These are phyloP conservation scores for Drosophila ambigua DNA, from an alignment of 1,140 invertebrate genomes.

Conservation along the genomic window DNA sequence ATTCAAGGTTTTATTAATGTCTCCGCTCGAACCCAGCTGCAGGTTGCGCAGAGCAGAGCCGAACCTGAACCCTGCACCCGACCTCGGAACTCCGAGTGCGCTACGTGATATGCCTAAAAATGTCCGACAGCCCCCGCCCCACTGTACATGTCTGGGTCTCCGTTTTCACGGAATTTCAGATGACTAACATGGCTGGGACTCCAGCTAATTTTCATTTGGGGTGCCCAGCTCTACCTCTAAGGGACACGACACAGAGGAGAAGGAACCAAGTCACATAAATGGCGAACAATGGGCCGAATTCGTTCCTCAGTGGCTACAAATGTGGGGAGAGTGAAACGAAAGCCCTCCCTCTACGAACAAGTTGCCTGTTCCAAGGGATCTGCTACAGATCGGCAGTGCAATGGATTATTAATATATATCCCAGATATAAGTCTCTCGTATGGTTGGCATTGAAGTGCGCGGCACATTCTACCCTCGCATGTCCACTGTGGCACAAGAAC, in stretches of 20 bases:
- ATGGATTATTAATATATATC: not conserved
- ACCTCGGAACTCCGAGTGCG: conserved; percentile 9
- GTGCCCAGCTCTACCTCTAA: conserved; percentile 21
- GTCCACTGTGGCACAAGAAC: conserved; percentile 28
- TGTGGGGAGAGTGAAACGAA: too few species aligned
- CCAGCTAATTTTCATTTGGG: conserved; percentile 71
- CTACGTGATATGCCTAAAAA: conserved; percentile 69
- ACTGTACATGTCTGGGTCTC: conserved; percentile 1
- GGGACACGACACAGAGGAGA: conserved; percentile 16
- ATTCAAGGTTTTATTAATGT: conserved; percentile 79
- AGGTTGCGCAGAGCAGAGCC: conserved; percentile 22
- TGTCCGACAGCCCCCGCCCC: conserved; percentile 23
- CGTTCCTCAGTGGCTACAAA: not conserved
- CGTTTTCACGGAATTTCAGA: conserved; percentile 61
- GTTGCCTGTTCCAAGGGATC: too few species aligned
- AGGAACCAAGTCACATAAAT: conserved; percentile 3
- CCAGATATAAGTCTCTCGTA: too few species aligned
- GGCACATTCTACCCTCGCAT: not conserved
- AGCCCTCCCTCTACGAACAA: too few species aligned
- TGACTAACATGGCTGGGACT: conserved; percentile 61
- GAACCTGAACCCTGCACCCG: not conserved
- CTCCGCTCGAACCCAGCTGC: conserved; percentile 11
- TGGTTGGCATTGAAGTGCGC: not conserved
- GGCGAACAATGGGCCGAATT: conserved; percentile 11
- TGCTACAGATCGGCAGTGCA: too few species aligned